phyloP scores from a whole-genome alignment of 1,140 invertebrate species.

The Epicauta chinensis region DNA sequence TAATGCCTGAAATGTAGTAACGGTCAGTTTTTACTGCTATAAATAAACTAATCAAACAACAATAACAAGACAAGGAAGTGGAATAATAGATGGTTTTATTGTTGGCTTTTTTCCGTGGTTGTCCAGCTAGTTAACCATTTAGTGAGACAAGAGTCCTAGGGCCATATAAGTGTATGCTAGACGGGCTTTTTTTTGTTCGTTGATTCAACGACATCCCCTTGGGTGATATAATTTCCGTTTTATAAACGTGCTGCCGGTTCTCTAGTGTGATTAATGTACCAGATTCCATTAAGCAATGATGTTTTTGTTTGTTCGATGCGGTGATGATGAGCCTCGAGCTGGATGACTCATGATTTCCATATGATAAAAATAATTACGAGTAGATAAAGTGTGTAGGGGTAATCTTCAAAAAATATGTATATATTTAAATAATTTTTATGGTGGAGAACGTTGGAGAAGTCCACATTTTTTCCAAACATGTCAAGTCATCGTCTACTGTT shows the following conservation, averaged over 20 bases:
- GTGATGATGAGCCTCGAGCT: slow-evolving; percentile 21
- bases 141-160: slow-evolving; percentile 8
- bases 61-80: slow-evolving; percentile 12
- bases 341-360: slow-evolving; percentile 25
- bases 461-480: not conserved
- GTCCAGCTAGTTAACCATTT: slow-evolving; percentile 11
- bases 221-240: slow-evolving; percentile 42
- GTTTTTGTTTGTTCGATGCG: slow-evolving; percentile 35
- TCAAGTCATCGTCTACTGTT: slow-evolving; percentile 10
- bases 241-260: slow-evolving; percentile 34
- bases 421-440: not conserved
- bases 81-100: slow-evolving; percentile 10
- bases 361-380: not conserved
- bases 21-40: not conserved
- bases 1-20: too few species aligned
- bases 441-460: too few species aligned
- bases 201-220: slow-evolving; percentile 30
- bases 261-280: slow-evolving; percentile 38
- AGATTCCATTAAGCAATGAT: slow-evolving; percentile 41
- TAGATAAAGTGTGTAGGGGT: too few species aligned
- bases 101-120: not conserved
- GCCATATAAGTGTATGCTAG: slow-evolving; percentile 17
- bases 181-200: slow-evolving; percentile 21
- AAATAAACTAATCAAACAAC: slow-evolving; percentile 13
- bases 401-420: too few species aligned